A percentile compares a stretch with the other conserved stretches of the same genome.
These are phyloP conservation scores for Hirtodrosophila trivittata DNA, from an alignment of 2,888 invertebrate species.

Conservation along the genomic window DNA sequence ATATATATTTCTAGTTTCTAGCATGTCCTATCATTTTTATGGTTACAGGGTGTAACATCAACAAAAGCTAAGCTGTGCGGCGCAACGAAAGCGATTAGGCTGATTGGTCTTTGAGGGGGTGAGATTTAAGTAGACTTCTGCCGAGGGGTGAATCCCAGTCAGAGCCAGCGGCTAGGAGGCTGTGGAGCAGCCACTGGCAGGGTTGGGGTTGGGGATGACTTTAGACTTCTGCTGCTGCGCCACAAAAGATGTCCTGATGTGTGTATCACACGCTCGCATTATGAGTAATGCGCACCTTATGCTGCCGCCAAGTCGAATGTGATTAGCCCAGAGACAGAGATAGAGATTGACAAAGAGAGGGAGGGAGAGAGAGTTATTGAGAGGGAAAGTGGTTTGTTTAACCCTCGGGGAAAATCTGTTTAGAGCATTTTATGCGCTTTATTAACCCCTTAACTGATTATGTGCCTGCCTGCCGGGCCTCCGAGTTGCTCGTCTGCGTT, in stretches of 20 bases:
- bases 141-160: conserved; percentile 1
- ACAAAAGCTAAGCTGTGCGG: conserved; percentile 79
- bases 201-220: conserved; percentile 12
- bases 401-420: conserved; percentile 41
- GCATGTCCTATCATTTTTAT: neutral
- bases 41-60: conserved; percentile 13
- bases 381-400: neutral
- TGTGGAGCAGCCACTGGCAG: neutral
- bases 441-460: conserved; percentile 78
- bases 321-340: conserved; percentile 51
- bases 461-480: conserved; percentile 40
- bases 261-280: conserved; percentile 71
- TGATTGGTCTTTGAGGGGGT: conserved; percentile 60
- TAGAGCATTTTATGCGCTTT: conserved; percentile 66
- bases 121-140: conserved; percentile 9
- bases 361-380: neutral
- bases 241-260: conserved; percentile 26
- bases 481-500: conserved; percentile 33
- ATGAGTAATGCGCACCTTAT: conserved; percentile 81
- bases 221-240: conserved; percentile 42
- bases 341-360: neutral
- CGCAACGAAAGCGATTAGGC: conserved; percentile 81
- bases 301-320: conserved; percentile 73
- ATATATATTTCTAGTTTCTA: neutral
- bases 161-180: neutral